phyloP scores from a whole-genome alignment of 2,888 invertebrate species.

The Leptopilina myrica region DNA sequence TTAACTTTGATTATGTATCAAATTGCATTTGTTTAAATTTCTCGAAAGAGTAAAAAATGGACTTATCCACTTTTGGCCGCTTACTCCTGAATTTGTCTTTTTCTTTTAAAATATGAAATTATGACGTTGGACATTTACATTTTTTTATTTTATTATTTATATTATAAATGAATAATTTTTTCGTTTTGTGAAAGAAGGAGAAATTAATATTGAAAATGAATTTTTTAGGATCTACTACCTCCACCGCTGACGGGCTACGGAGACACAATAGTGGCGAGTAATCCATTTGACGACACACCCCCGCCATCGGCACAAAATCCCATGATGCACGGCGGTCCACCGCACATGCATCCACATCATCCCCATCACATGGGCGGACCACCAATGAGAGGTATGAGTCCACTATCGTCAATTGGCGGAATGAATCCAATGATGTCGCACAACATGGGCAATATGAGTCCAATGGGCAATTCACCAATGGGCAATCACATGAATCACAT shows the following conservation, averaged over 20 bases:
- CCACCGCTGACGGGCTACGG: conserved; percentile 92
- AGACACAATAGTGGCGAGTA: conserved; percentile 95
- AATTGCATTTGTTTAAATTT: no score
- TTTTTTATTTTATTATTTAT: no score
- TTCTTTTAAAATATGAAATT: no score
- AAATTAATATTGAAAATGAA: conserved; percentile 10
- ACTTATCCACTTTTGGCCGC: no score
- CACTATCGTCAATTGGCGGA: conserved; percentile 77
- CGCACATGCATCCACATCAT: conserved; percentile 77
- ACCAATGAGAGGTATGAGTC: conserved; percentile 83
- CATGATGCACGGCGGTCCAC: conserved; percentile 78
- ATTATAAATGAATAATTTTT: no score
- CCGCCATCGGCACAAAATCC: conserved; percentile 77
- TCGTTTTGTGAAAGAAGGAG: no score
- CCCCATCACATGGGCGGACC: conserved; percentile 82
- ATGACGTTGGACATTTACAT: no score
- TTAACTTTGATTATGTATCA: no score
- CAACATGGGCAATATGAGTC: conserved; percentile 74
- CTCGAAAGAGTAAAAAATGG: no score
- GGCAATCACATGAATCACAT: conserved; percentile 81
- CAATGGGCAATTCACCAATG: conserved; percentile 74
- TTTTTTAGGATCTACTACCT: conserved; percentile 85
- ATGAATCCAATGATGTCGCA: conserved; percentile 77
- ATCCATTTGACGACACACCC: conserved; percentile 95
- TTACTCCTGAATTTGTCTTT: no score